phyloP scores from a whole-genome alignment of 2,797 vertebrate species.

The Falco peregrinus region DNA sequence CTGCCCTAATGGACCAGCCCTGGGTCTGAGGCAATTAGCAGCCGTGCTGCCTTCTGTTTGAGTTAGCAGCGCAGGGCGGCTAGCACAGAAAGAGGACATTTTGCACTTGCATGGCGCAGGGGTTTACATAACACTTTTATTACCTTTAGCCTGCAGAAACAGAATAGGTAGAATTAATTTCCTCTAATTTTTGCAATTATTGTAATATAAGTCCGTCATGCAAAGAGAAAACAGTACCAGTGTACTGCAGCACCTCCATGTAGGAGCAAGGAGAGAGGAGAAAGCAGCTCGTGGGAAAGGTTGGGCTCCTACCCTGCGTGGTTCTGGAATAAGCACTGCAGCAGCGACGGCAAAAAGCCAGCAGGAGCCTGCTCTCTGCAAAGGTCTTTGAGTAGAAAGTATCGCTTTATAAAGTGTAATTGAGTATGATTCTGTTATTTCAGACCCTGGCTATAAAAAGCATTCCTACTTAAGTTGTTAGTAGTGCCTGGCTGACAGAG shows the following conservation, averaged over 20 bases:
- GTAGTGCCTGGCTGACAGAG: background rate
- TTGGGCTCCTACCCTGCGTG: background rate
- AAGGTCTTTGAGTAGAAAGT: background rate
- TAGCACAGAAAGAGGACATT: background rate
- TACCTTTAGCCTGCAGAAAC: background rate
- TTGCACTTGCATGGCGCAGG: background rate
- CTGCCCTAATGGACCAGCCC: background rate
- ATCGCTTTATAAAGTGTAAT: background rate
- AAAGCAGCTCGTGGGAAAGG: background rate
- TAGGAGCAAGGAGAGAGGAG: background rate
- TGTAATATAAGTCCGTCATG: background rate
- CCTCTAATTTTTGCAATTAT: background rate
- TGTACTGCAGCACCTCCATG: accelerated
- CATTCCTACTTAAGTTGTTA: background rate
- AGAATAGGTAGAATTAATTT: background rate
- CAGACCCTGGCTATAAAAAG: constrained; percentile 18
- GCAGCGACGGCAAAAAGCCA: background rate
- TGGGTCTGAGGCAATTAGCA: constrained; percentile 41
- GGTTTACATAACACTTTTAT: background rate
- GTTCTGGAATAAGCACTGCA: background rate
- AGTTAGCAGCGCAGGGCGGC: constrained; percentile 4
- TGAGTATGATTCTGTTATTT: background rate
- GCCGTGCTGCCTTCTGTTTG: constrained; percentile 24
- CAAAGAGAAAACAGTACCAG: background rate
- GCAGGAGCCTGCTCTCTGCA: background rate